Base-by-base conservation (phyloP, 2,797 vertebrate species). In the Anableps anableps region DNA sequence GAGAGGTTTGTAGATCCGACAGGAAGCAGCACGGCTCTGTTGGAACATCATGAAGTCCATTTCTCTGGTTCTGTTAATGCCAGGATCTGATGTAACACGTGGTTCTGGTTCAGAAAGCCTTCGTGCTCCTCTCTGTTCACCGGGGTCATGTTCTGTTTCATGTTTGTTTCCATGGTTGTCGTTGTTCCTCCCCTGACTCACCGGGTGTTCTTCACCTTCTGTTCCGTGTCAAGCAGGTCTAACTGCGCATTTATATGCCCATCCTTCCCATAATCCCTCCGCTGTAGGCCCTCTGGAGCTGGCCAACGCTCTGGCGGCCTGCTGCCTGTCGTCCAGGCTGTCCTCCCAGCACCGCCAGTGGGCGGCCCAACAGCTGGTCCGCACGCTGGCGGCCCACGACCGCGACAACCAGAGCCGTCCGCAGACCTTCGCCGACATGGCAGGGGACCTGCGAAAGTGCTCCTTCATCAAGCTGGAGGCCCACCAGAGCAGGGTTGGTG, bases 251-350 rank as follows among this genome's bases (percentile, higher is more conserved):
- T 96, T 97, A 92, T 97, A 96, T 98, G 96, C 97, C 97, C 96
- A 97, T 94, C 96, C 96, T 95, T 97, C 96, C 96, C 97, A 95
- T 97, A 95, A 96, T 95, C 96, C 97, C 93, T 96, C 96, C 96
- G 96, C 97, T 98, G 95, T 97, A 99, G 98, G 98, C 93, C 98
- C 98, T 89, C 96, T 99, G 96, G 98, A 99, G 94, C 96, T 99
- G 95, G 98, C 98, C 89, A 99, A 99, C 17, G 98, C 98, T 74
- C 96, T 99, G 93, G 98, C 98, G 76, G 98, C 98, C 47, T 99
- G 98, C 96, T 99, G 98, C 96, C 96, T 99, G 74, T 99, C 98
- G 3, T 98, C 98, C 21, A 95, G 98, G 84, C 97, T 99, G 4
- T 99, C 98, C 21, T 99, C 98, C 0, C 98, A 99, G 91, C 98